Evolutionary conservation across 2,797 vertebrate species (phyloP).

Genomic region (Dromococcyx pavoninus): DNA sequence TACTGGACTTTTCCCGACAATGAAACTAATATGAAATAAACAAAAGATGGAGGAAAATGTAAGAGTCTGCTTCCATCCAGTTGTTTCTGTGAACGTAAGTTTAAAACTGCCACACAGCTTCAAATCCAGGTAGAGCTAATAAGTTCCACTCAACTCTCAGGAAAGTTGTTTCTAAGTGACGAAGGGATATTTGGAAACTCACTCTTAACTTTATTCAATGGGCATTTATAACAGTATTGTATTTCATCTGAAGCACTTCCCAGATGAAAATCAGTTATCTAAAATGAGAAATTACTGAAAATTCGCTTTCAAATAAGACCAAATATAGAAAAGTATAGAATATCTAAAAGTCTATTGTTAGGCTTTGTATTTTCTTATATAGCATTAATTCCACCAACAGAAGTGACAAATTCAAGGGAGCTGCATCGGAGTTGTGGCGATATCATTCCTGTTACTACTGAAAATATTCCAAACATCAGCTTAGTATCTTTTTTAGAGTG

Average conservation of each 20-base stretch:
- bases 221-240: background rate
- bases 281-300: background rate
- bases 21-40: background rate
- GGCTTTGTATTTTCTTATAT: background rate
- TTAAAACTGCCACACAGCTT: background rate
- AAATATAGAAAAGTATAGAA: background rate
- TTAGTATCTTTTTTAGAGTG: background rate
- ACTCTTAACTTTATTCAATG: background rate
- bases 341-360: background rate
- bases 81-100: background rate
- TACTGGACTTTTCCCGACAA: background rate
- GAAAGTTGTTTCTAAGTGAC: background rate
- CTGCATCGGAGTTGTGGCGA: background rate
- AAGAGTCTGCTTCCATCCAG: background rate
- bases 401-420: background rate
- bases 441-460: background rate
- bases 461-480: background rate
- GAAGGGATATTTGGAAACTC: background rate
- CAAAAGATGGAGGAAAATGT: background rate
- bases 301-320: background rate
- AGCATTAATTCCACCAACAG: background rate
- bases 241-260: background rate
- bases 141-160: background rate
- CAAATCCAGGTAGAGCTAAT: background rate
- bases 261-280: background rate